These are phyloP conservation scores for Pseudomugil gertrudae DNA, from an alignment of 2,797 vertebrate species.

Conservation along the genomic window DNA sequence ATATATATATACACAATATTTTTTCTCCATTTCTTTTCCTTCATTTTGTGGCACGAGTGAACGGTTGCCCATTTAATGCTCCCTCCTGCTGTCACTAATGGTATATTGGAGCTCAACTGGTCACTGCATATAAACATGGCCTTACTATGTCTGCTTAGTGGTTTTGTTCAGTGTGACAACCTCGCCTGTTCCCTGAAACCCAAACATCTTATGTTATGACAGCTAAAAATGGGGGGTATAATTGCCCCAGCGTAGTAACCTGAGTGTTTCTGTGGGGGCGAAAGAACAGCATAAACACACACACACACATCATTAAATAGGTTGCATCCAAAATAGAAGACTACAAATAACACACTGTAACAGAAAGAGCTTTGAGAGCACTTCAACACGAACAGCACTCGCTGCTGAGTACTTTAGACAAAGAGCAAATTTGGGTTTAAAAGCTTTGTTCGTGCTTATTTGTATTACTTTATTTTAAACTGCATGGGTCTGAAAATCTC, in stretches of 20 bases:
- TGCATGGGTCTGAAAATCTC: not conserved
- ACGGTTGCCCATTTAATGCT: constrained; percentile 41
- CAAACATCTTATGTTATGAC: constrained; percentile 71
- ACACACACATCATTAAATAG: constrained; percentile 72
- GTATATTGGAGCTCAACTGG: constrained; percentile 27
- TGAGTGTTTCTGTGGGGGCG: constrained; percentile 70
- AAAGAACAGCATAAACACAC: constrained; percentile 65
- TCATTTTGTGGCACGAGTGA: constrained; percentile 45
- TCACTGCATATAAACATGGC: constrained; percentile 57
- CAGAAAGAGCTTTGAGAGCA: constrained; percentile 57
- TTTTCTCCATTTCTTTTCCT: constrained; percentile 11
- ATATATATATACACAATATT: not conserved
- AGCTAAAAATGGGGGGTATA: constrained; percentile 73
- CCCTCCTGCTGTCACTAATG: constrained; percentile 49
- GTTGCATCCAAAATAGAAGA: constrained; percentile 77
- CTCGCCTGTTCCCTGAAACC: constrained; percentile 47
- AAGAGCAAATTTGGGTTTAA: not conserved
- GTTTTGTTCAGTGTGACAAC: constrained; percentile 63
- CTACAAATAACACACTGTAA: constrained; percentile 61
- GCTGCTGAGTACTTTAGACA: not conserved
- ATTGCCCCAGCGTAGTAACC: constrained; percentile 72
- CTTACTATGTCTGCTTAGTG: constrained; percentile 72
- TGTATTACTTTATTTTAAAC: not conserved
- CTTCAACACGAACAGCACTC: constrained; percentile 23
- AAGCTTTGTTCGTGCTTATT: not conserved